Evolutionary conservation across 1,140 invertebrate genomes (phyloP).

Genomic region (Drosophila tropicalis): DNA sequence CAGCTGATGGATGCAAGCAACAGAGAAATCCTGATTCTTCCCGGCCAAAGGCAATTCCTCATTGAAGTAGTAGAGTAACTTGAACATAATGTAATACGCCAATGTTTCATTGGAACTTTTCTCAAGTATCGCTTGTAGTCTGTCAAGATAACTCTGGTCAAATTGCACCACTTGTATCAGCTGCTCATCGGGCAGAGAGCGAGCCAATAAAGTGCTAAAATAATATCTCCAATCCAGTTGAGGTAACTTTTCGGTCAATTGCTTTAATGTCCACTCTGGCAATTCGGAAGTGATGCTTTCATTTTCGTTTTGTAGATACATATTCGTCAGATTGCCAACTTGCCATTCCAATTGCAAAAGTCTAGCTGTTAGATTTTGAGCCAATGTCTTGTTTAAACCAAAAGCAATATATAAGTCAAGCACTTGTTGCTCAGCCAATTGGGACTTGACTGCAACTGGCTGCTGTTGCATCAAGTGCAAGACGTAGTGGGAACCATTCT

Average conservation of each 20-base stretch:
- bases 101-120: constrained; percentile 59
- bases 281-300: background rate
- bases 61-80: constrained; percentile 50
- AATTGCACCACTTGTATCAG: constrained; percentile 46
- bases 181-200: constrained; percentile 16
- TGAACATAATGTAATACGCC: constrained; percentile 67
- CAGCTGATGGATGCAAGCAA: constrained; percentile 46
- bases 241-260: constrained; percentile 42
- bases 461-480: constrained; percentile 40
- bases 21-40: constrained; percentile 3
- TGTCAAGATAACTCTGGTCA: constrained; percentile 36
- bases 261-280: constrained; percentile 27
- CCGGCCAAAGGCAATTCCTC: constrained; percentile 44
- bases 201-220: constrained; percentile 25
- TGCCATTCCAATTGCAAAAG: constrained; percentile 51
- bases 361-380: constrained; percentile 36
- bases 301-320: constrained; percentile 2
- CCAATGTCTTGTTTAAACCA: constrained; percentile 38
- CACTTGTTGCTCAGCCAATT: constrained; percentile 22
- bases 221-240: constrained; percentile 61
- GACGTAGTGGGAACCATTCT: constrained; percentile 55
- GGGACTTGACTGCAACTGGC: background rate
- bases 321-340: constrained; percentile 36
- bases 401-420: constrained; percentile 52
- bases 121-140: constrained; percentile 37